Conservation (phyloP, 2,113 vertebrate species). For the Notarius quadriscutis region DNA sequence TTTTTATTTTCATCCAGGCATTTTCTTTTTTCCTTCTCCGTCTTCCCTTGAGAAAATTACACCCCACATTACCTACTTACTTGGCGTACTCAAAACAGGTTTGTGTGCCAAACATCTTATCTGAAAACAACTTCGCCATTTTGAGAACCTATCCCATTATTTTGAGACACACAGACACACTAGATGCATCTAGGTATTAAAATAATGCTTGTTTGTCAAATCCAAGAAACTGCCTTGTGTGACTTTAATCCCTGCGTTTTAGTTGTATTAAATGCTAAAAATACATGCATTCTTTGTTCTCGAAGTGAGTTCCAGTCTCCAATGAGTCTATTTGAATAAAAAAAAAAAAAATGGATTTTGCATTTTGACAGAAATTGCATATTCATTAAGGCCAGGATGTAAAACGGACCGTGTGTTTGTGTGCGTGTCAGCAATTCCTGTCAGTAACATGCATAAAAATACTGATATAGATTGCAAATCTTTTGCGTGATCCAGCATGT, state of each 20-base stretch:
- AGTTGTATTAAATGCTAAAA: neutral
- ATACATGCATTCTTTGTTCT: neutral
- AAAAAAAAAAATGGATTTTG: neutral
- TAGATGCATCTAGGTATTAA: neutral
- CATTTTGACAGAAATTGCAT: neutral
- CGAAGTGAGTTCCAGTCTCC: neutral
- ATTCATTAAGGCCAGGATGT: neutral
- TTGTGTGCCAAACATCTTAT: neutral
- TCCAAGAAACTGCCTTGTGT: neutral
- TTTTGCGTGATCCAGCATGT: neutral
- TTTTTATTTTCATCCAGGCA: neutral
- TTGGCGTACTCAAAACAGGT: neutral
- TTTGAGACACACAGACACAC: neutral
- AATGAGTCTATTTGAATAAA: no score
- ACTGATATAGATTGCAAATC: neutral
- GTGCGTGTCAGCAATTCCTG: neutral
- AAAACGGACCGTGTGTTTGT: neutral
- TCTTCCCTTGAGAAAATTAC: neutral
- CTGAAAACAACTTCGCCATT: neutral
- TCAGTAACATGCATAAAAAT: neutral
- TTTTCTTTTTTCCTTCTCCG: neutral
- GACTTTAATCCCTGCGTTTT: neutral
- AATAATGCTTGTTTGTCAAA: neutral
- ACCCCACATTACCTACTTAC: neutral
- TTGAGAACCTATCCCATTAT: neutral